A percentile compares a stretch with the other conserved stretches of the same genome.
Evolutionary conservation across 1,140 invertebrate genomes (phyloP).

Genomic region (Samia ricini): DNA sequence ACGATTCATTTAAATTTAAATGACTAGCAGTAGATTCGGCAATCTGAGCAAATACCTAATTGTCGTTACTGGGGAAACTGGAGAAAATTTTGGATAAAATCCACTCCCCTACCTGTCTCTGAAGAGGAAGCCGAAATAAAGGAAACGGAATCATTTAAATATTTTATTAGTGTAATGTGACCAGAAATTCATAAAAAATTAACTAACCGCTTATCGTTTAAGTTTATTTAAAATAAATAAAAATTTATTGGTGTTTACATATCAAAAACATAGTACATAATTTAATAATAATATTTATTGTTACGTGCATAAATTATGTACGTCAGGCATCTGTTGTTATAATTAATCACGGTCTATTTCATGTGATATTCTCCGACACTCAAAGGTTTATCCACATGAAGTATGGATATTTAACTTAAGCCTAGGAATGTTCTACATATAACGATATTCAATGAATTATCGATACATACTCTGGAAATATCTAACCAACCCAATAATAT

Average conservation of each 20-base stretch:
- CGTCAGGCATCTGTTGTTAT: too few species aligned
- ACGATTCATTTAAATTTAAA: neutral
- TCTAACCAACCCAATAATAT: too few species aligned
- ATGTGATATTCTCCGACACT: too few species aligned
- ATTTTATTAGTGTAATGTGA: conserved; percentile 8
- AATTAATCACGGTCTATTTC: too few species aligned
- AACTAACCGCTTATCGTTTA: neutral
- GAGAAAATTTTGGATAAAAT: conserved; percentile 4
- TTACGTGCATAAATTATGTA: too few species aligned
- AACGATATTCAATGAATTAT: too few species aligned
- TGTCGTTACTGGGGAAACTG: neutral
- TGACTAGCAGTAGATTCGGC: neutral
- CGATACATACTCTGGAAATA: too few species aligned
- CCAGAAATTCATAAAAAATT: neutral
- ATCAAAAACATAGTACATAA: too few species aligned
- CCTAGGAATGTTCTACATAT: too few species aligned
- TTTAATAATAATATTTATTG: too few species aligned
- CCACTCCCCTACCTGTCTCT: conserved; percentile 3
- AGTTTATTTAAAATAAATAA: neutral
- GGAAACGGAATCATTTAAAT: conserved; percentile 8
- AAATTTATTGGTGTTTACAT: neutral
- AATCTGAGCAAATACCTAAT: conserved; percentile 5
- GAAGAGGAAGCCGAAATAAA: conserved; percentile 1
- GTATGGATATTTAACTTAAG: too few species aligned
- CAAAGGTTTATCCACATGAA: too few species aligned